Evolutionary conservation across 1,140 invertebrate species (phyloP).

Genomic region (Heterodera carotae): DNA sequence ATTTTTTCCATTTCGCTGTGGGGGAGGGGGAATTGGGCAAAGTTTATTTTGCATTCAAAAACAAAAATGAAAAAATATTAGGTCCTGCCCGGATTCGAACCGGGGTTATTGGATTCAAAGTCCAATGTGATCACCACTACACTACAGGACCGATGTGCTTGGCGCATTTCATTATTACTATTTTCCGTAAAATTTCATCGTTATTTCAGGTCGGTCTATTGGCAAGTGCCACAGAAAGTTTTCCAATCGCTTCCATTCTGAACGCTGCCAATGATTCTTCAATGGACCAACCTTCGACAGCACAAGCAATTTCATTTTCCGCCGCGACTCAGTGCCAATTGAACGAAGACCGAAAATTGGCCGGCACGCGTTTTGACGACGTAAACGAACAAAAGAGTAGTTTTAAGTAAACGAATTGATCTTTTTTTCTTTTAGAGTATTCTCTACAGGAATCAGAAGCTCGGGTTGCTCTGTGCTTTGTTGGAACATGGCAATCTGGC

Average conservation of each 20-base stretch:
- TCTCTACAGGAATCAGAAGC: conserved; percentile 81
- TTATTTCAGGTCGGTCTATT: conserved; percentile 23
- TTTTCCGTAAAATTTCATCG: not conserved
- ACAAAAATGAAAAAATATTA: conserved; percentile 1
- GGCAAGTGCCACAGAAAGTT: conserved; percentile 15
- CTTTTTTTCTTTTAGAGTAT: conserved; percentile 56
- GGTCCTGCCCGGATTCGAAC: conserved; percentile 36
- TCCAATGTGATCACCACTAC: conserved; percentile 35
- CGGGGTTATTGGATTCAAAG: conserved; percentile 35
- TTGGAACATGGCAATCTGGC: conserved; percentile 86
- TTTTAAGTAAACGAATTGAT: not conserved
- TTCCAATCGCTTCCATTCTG: conserved; percentile 27
- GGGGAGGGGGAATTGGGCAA: not conserved
- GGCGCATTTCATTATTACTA: not conserved
- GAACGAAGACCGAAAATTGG: conserved; percentile 48
- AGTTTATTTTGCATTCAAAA: conserved; percentile 3
- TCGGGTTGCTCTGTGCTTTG: conserved; percentile 84
- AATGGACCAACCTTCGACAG: conserved; percentile 20
- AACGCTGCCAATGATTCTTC: conserved; percentile 32
- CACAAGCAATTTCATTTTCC: conserved; percentile 37
- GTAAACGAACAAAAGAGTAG: not conserved
- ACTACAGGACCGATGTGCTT: conserved; percentile 16
- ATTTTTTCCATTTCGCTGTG: no score
- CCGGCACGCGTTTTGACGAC: conserved; percentile 45
- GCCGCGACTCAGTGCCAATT: conserved; percentile 39